A percentile compares a stretch with the other conserved stretches of the same genome.
phyloP scores from a whole-genome alignment of 2,797 vertebrate genomes.

The Anableps anableps region DNA sequence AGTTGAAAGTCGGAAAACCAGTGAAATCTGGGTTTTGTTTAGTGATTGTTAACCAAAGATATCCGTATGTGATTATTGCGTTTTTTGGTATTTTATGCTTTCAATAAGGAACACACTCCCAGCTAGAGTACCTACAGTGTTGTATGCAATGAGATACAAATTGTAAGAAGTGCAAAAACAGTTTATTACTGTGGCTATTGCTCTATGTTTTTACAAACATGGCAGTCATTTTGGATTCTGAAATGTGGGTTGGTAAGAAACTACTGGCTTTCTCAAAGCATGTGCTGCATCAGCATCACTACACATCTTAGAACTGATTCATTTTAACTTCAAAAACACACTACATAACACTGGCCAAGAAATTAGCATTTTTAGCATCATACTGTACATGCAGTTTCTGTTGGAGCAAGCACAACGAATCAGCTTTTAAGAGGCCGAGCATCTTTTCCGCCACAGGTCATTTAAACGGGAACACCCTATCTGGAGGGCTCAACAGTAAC shows the following conservation, averaged over 20 bases:
- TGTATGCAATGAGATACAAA: background rate
- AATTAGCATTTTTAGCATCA: background rate
- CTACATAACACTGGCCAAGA: background rate
- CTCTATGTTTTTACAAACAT: too few species aligned
- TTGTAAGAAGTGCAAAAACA: background rate
- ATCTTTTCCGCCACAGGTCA: constrained; percentile 36
- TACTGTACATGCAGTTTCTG: background rate
- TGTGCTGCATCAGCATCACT: background rate
- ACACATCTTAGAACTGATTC: background rate
- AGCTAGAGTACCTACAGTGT: too few species aligned
- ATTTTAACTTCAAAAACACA: background rate
- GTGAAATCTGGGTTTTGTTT: background rate
- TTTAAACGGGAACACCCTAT: constrained; percentile 39
- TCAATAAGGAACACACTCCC: background rate
- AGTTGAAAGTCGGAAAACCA: background rate
- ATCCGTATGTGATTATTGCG: background rate
- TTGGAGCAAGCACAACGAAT: background rate
- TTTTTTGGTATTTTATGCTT: background rate
- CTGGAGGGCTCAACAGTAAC: constrained; percentile 53
- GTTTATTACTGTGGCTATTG: background rate
- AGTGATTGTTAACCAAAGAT: background rate
- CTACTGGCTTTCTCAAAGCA: background rate
- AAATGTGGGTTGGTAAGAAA: background rate
- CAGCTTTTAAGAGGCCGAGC: constrained; percentile 18
- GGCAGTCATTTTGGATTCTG: background rate